phyloP scores from a whole-genome alignment of 2,888 invertebrate species.

The Spodoptera picta region DNA sequence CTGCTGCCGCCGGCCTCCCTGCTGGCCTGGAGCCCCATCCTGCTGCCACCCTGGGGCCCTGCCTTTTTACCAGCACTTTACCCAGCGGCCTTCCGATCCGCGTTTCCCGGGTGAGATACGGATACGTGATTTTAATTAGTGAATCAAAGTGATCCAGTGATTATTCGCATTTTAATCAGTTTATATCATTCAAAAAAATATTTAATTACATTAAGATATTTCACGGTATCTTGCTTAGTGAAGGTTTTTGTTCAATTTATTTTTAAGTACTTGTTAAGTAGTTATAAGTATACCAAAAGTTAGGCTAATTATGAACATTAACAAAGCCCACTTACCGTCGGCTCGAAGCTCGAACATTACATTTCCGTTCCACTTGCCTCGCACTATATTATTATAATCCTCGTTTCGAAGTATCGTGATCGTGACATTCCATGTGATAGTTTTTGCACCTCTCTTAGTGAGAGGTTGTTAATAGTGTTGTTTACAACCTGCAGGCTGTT shows the following conservation, averaged over 20 bases:
- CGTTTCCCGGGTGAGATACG: conserved; percentile 92
- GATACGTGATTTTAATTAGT: conserved; percentile 45
- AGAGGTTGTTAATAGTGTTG: conserved; percentile 80
- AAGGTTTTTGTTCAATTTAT: not conserved
- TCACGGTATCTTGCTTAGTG: not conserved
- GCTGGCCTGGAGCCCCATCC: conserved; percentile 92
- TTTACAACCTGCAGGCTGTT: conserved; percentile 85
- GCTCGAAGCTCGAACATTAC: not conserved
- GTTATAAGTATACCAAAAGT: not conserved
- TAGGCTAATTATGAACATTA: not conserved
- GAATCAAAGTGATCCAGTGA: conserved; percentile 45
- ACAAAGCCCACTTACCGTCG: too few relatives aligned
- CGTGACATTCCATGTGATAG: conserved; percentile 71
- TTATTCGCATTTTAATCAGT: conserved; percentile 15
- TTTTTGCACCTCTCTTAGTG: conserved; percentile 75
- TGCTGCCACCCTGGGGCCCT: conserved; percentile 93
- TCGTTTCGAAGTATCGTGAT: conserved; percentile 55
- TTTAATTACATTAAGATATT: not conserved
- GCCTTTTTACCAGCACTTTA: conserved; percentile 92
- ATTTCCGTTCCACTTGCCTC: conserved; percentile 7
- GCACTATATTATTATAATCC: conserved; percentile 22
- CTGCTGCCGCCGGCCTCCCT: conserved; percentile 90
- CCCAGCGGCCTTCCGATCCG: conserved; percentile 91
- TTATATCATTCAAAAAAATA: not conserved
- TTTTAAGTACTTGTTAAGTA: not conserved